Conservation (phyloP, 2,888 invertebrate genomes). For the Oxyteleia sp. region DNA sequence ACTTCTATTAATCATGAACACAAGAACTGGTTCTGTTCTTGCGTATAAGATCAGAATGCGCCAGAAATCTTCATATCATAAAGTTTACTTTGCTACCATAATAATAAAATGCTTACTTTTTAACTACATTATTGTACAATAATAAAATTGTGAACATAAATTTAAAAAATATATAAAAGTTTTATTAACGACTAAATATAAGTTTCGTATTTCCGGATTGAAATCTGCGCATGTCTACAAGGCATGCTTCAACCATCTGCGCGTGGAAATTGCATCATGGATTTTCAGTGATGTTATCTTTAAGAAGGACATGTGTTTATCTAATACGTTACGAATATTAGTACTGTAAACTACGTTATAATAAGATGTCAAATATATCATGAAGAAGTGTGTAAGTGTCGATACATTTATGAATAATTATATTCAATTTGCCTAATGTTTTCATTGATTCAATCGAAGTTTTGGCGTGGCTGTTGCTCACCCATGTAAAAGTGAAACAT, state of each 20-base stretch:
- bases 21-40: too few species aligned
- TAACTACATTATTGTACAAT: too few species aligned
- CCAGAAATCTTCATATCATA: too few species aligned
- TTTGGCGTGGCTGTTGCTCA: constrained; percentile 33
- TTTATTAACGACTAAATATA: too few species aligned
- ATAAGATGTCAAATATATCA: constrained; percentile 32
- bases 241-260: constrained; percentile 48
- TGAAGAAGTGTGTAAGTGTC: constrained; percentile 56
- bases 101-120: too few species aligned
- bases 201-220: constrained; percentile 26
- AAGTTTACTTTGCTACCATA: too few species aligned
- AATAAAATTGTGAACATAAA: too few species aligned
- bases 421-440: background rate
- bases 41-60: too few species aligned
- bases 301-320: constrained; percentile 60
- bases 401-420: background rate
- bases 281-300: constrained; percentile 64
- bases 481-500: constrained; percentile 1
- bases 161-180: too few species aligned
- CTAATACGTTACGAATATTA: constrained; percentile 22
- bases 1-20: too few species aligned
- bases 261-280: constrained; percentile 58
- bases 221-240: constrained; percentile 56
- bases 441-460: constrained; percentile 8
- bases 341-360: constrained; percentile 1